Conservation (phyloP, 2,888 invertebrate genomes). For the Emesis furor region DNA sequence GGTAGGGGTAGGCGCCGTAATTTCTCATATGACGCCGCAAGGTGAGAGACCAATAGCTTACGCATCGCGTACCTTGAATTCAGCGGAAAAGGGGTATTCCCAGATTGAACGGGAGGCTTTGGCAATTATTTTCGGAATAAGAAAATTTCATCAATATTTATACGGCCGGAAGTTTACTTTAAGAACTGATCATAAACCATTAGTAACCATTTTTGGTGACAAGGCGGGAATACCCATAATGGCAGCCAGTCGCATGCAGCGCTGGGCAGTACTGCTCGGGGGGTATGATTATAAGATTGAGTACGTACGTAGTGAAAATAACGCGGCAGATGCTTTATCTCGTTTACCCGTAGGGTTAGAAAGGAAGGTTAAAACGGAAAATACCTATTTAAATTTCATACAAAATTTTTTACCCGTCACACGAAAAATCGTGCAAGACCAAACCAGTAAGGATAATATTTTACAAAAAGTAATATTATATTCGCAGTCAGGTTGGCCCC, state of each 20-base stretch:
- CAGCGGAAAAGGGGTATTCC: neutral
- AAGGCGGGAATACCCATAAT: constrained; percentile 75
- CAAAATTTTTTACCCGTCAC: too few relatives aligned
- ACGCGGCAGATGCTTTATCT: neutral
- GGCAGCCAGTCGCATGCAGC: constrained; percentile 61
- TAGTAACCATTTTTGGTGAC: constrained; percentile 79
- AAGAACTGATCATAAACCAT: constrained; percentile 82
- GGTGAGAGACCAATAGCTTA: constrained; percentile 60
- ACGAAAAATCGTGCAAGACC: too few relatives aligned
- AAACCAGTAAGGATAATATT: too few relatives aligned
- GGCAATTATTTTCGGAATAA: constrained; percentile 14
- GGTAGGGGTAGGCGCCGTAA: constrained; percentile 32
- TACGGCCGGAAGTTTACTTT: constrained; percentile 70
- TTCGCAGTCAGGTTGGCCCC: neutral
- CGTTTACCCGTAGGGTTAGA: neutral
- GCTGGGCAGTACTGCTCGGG: neutral
- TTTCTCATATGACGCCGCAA: constrained; percentile 2
- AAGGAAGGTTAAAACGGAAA: neutral
- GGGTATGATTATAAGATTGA: neutral
- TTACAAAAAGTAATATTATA: too few relatives aligned
- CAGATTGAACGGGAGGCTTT: neutral
- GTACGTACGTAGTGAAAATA: neutral
- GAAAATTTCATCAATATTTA: constrained; percentile 67
- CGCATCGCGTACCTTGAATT: constrained; percentile 45
- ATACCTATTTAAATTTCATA: neutral